Evolutionary conservation across 2,113 vertebrate species (phyloP).

Genomic region (Narcine bancroftii): DNA sequence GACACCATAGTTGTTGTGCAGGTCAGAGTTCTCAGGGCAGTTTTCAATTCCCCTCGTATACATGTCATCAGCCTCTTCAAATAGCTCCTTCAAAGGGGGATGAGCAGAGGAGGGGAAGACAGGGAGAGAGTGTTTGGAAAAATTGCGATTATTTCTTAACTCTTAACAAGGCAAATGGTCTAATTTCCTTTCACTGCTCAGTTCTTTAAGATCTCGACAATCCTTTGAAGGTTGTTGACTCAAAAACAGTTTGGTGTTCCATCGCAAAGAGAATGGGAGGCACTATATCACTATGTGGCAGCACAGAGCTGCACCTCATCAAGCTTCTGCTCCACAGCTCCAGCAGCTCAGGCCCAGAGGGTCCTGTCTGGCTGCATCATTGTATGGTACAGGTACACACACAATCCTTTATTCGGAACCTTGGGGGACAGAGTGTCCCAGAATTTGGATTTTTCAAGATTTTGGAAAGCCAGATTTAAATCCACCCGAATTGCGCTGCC

Average conservation of each 20-base stretch:
- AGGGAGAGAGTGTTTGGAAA: neutral
- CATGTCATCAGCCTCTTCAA: conserved; percentile 73
- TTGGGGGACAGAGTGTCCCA: too few relatives aligned
- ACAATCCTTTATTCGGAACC: too few relatives aligned
- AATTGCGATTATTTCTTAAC: neutral
- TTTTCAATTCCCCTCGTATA: conserved; percentile 80
- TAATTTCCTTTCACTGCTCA: neutral
- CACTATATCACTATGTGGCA: too few relatives aligned
- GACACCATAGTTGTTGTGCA: conserved; percentile 92
- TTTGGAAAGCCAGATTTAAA: too few relatives aligned
- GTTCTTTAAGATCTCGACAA: neutral
- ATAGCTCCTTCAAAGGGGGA: conserved; percentile 60
- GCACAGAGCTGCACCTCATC: too few relatives aligned
- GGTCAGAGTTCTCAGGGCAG: conserved; percentile 85
- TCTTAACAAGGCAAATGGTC: neutral
- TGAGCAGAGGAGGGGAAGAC: neutral
- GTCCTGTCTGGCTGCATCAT: too few relatives aligned
- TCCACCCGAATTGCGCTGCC: too few relatives aligned
- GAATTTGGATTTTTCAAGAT: too few relatives aligned
- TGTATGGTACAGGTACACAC: too few relatives aligned
- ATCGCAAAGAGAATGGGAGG: neutral
- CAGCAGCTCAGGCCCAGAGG: too few relatives aligned
- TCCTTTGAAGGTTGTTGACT: neutral
- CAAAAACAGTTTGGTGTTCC: neutral
- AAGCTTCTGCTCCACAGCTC: too few relatives aligned